phyloP scores from a whole-genome alignment of 2,113 vertebrate species.

The Salminus brasiliensis region DNA sequence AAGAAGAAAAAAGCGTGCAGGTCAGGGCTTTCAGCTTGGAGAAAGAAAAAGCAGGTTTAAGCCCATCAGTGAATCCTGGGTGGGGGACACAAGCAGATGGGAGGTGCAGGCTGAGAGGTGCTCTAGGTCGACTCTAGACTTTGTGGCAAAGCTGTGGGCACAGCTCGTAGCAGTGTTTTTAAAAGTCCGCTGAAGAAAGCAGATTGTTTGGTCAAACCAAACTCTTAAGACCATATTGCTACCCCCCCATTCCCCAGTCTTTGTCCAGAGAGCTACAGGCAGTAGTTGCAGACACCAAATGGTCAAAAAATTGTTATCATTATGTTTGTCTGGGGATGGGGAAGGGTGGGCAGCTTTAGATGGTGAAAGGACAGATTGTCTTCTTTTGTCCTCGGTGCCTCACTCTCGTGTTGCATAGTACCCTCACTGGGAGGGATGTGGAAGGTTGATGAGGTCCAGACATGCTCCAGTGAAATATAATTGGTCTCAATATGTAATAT shows the following conservation, averaged over 20 bases:
- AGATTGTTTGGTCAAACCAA: constrained; percentile 80
- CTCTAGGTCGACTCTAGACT: constrained; percentile 69
- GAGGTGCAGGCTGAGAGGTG: constrained; percentile 71
- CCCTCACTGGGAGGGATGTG: constrained; percentile 49
- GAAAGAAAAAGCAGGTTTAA: constrained; percentile 70
- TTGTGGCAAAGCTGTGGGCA: constrained; percentile 75
- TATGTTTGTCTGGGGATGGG: constrained; percentile 73
- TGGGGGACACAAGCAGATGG: constrained; percentile 77
- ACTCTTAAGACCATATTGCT: constrained; percentile 80
- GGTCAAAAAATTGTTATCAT: constrained; percentile 74
- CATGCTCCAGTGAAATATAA: constrained; percentile 22
- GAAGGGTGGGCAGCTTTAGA: constrained; percentile 58
- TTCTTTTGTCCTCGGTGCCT: constrained; percentile 64
- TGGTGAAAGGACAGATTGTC: constrained; percentile 67
- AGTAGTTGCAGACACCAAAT: constrained; percentile 77
- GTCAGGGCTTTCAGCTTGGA: constrained; percentile 14
- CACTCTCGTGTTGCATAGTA: constrained; percentile 62
- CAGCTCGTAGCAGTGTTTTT: constrained; percentile 76
- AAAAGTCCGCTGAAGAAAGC: constrained; percentile 80
- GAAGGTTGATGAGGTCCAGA: constrained; percentile 37
- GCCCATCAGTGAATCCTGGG: constrained; percentile 71
- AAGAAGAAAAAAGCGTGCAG: constrained; percentile 1
- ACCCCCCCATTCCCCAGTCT: constrained; percentile 55
- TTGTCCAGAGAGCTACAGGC: constrained; percentile 76
- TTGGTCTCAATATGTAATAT: background rate